Evolutionary conservation across 2,888 invertebrate genomes (phyloP).

Genomic region (Rhimphoctona megacephalus): DNA sequence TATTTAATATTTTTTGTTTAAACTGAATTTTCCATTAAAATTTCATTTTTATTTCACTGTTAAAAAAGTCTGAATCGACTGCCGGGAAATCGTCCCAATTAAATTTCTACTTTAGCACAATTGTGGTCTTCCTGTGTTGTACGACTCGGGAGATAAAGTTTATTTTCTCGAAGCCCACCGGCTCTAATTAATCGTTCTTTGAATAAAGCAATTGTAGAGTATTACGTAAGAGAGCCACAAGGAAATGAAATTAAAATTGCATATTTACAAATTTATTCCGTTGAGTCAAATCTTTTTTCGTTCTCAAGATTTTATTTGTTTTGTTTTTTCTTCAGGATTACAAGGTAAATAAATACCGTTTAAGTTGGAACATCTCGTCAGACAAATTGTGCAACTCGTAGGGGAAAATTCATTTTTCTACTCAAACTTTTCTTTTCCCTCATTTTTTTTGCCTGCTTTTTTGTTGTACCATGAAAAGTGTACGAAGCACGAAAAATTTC

Average conservation of each 20-base stretch:
- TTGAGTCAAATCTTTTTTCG: background rate
- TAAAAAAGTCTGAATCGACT: background rate
- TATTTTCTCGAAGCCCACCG: background rate
- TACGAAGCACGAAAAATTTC: background rate
- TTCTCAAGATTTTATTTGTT: background rate
- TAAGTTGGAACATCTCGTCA: background rate
- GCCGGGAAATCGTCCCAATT: background rate
- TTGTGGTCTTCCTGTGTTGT: background rate
- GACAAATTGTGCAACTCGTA: background rate
- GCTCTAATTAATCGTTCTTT: constrained; percentile 1
- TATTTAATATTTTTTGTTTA: background rate
- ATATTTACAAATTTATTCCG: background rate
- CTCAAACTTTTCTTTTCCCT: background rate
- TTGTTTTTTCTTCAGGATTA: background rate
- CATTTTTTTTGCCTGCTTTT: background rate
- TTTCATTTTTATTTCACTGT: background rate
- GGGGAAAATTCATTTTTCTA: background rate
- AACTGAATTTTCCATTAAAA: background rate
- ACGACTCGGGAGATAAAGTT: background rate
- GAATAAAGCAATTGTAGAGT: background rate
- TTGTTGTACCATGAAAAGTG: background rate
- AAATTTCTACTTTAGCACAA: background rate
- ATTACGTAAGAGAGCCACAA: background rate
- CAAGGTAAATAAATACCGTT: background rate
- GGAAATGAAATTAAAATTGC: background rate